Conservation (phyloP, 2,797 vertebrate species). For the Chelon labrosus region DNA sequence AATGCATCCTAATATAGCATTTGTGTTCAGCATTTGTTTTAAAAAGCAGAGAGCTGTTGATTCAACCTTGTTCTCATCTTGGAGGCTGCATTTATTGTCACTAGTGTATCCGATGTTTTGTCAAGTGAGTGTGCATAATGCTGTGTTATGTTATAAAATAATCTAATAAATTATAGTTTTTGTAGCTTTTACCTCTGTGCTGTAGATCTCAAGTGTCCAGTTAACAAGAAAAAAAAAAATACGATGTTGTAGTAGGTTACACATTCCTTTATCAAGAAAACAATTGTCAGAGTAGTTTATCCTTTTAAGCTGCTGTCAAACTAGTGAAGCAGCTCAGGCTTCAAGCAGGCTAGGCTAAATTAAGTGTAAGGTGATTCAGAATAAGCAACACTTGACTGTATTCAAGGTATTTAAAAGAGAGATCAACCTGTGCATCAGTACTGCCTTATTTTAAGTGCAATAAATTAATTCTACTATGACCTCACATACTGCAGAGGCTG, state of each 20-base stretch:
- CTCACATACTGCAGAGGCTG: too few relatives aligned
- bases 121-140: too few relatives aligned
- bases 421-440: background rate
- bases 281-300: background rate
- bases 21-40: too few relatives aligned
- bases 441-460: background rate
- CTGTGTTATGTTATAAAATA: background rate
- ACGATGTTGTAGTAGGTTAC: background rate
- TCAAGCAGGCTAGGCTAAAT: too few relatives aligned
- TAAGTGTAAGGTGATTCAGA: background rate
- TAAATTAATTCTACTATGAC: background rate
- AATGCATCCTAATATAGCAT: too few relatives aligned
- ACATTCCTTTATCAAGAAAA: background rate
- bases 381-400: background rate
- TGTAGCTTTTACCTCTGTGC: background rate
- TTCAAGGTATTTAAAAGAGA: background rate
- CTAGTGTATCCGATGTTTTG: too few relatives aligned
- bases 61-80: too few relatives aligned
- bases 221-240: conserved; percentile 1
- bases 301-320: background rate
- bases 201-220: background rate
- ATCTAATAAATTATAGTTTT: background rate
- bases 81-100: too few relatives aligned
- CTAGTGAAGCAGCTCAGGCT: background rate
- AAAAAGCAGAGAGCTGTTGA: too few relatives aligned